A percentile compares a stretch with the other conserved stretches of the same genome.
Conservation (phyloP, 2,113 vertebrate genomes). For the Podilymbus podiceps region DNA sequence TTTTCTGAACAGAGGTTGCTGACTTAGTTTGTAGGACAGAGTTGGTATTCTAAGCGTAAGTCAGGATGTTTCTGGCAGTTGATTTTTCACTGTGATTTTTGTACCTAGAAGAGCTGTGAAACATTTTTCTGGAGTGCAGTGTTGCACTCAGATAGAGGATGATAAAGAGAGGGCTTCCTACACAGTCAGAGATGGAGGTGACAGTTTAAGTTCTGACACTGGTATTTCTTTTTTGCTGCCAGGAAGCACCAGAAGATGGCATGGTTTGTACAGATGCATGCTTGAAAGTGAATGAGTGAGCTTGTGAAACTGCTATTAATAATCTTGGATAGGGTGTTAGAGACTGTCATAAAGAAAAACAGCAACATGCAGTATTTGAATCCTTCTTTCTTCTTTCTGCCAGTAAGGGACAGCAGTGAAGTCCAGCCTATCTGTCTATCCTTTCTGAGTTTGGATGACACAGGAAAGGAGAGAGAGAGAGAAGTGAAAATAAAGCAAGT, state of each 20-base stretch:
- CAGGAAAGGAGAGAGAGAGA: neutral
- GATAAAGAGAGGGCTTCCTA: neutral
- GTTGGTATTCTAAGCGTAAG: neutral
- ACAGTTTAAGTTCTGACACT: conserved; percentile 40
- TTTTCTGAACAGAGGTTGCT: neutral
- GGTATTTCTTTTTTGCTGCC: conserved; percentile 67
- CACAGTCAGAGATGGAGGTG: neutral
- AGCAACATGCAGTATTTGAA: conserved; percentile 15
- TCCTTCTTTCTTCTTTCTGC: conserved; percentile 9
- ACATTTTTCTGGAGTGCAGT: neutral
- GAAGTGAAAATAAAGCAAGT: neutral
- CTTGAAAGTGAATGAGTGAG: conserved; percentile 52
- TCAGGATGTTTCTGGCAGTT: neutral
- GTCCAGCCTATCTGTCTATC: neutral
- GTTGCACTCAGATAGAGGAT: neutral
- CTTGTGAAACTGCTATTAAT: conserved; percentile 74
- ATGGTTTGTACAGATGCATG: conserved; percentile 80
- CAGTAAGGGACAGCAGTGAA: neutral
- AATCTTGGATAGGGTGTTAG: conserved; percentile 61
- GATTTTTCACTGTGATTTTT: neutral
- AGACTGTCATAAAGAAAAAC: conserved; percentile 7
- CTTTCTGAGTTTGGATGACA: neutral
- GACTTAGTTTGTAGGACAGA: neutral
- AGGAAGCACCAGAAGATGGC: conserved; percentile 85
- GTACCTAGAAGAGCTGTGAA: neutral